phyloP scores from a whole-genome alignment of 2,888 invertebrate species.

The Xanthia togata region DNA sequence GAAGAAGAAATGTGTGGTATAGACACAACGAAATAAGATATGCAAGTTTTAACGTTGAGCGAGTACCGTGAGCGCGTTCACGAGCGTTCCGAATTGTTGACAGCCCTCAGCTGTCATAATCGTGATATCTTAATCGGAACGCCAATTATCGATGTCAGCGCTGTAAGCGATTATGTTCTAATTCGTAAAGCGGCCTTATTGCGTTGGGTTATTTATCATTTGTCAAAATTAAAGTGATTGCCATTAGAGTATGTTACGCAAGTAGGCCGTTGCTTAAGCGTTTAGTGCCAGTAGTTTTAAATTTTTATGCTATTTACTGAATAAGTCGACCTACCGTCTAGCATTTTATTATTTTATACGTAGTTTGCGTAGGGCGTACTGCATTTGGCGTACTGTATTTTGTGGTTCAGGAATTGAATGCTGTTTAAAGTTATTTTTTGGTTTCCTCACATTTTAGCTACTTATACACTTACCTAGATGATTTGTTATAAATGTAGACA shows the following conservation, averaged over 20 bases:
- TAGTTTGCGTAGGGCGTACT: constrained; percentile 1
- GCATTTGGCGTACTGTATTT: constrained; percentile 1
- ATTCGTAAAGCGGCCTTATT: no score
- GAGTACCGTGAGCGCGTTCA: no score
- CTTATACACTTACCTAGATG: background rate
- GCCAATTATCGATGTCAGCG: no score
- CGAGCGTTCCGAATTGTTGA: no score
- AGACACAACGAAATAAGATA: no score
- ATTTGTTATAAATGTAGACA: background rate
- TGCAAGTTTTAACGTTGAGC: no score
- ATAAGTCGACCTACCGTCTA: no score
- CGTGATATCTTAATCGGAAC: no score
- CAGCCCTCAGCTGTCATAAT: no score
- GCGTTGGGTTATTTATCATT: background rate
- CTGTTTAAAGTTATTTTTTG: background rate
- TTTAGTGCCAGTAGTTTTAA: background rate
- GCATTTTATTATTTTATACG: background rate
- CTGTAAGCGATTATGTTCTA: no score
- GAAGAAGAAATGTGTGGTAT: no score
- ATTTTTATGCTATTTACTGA: background rate
- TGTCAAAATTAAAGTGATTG: background rate
- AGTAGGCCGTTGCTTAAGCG: background rate
- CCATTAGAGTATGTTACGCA: background rate
- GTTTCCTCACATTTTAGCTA: background rate
- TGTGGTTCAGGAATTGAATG: background rate